A percentile compares a stretch with the other conserved stretches of the same genome.
phyloP scores from a whole-genome alignment of 2,113 vertebrate genomes.

The Bucco capensis region DNA sequence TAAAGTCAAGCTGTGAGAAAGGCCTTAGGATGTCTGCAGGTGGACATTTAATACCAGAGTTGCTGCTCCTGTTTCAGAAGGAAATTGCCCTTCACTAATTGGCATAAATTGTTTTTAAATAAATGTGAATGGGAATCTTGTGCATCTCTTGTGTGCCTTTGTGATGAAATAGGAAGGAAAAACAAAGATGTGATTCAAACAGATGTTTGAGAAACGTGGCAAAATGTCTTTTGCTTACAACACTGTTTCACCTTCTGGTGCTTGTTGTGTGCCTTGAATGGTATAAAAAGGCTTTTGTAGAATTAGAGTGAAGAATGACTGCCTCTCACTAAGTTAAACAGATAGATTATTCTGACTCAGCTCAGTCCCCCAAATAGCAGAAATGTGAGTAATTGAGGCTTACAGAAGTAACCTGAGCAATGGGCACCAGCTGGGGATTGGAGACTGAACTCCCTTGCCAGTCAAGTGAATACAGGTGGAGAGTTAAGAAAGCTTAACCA shows the following conservation, averaged over 20 bases:
- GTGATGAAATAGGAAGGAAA: constrained; percentile 2
- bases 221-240: constrained; percentile 30
- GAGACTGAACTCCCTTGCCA: background rate
- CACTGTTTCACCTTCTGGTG: background rate
- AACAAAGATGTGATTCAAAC: constrained; percentile 1
- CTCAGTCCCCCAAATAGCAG: background rate
- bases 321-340: background rate
- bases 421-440: background rate
- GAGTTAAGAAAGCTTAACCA: background rate
- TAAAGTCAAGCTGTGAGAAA: constrained; percentile 50
- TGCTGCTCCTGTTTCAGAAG: constrained; percentile 22
- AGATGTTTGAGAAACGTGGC: background rate
- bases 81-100: constrained; percentile 60
- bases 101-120: constrained; percentile 42
- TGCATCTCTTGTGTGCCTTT: background rate
- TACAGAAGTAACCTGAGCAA: background rate
- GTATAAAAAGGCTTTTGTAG: background rate
- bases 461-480: background rate
- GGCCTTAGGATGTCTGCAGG: constrained; percentile 47
- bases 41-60: constrained; percentile 37
- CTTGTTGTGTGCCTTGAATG: background rate
- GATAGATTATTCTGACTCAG: background rate
- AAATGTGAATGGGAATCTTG: constrained; percentile 19
- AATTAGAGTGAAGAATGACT: background rate
- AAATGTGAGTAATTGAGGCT: background rate